Base-by-base conservation (phyloP, 1,140 invertebrate species). In the Bombus haemorrhoidalis region DNA sequence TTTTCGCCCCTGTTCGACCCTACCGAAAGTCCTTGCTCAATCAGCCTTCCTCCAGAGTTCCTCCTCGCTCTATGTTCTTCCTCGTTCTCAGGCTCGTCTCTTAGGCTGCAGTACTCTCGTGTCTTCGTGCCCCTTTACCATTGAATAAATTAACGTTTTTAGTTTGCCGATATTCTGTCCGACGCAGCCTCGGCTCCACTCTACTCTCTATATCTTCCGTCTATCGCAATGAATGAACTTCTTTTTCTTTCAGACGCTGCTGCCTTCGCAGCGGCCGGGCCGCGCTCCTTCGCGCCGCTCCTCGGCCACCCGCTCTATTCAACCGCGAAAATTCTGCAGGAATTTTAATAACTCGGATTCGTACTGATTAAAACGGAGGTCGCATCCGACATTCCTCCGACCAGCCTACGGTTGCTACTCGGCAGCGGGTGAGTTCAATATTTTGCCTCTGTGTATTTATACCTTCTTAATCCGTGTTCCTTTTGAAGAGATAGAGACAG, bases 111-210 rank as follows among this genome's bases (percentile, higher is more conserved):
- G 83, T 83, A 78, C 85, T 86, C 80, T 86, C 91, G 73, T 88
- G 85, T 91, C 89, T 92, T 93, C 90, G 85, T 92, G 87, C 90
- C 88, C 79, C 89, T 91, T 90, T 85, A 86, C 90, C 91, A 92
- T 93, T 91, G 93, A 94, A 93, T 94, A 93, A 94, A 94, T 94
- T 94, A 93, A 93, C 91, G 92, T 93, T 93, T 93, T 94, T 91
- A 93, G 91, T 93, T 92, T 92, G 88, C 91, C 92, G 90, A 93
- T 94, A 93, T 92, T 93, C 91, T 75, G 76, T 57, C 66, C 75
- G 81, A 62, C 75, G 77, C 66, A 43, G 43, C 47, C 53, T 53
- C 66, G 6, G 39, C 80, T 78, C 72, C 72, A 18, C 18, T 78
- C 34, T 39, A 62, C 62, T 34, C 64, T 79, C 86, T 91, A 91